phyloP scores from a whole-genome alignment of 2,888 invertebrate species.

The Diogma glabrata region DNA sequence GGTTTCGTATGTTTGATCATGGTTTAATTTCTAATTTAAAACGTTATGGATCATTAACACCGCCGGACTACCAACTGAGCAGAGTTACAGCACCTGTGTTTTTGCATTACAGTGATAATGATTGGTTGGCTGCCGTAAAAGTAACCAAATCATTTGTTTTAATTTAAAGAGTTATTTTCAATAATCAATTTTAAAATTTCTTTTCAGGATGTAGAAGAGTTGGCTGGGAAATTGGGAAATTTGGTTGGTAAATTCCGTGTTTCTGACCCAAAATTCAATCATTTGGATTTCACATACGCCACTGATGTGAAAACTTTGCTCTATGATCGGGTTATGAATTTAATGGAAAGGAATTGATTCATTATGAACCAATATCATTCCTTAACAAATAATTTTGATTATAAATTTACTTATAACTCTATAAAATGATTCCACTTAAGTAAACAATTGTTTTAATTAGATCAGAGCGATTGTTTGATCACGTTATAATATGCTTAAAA shows the following conservation, averaged over 20 bases:
- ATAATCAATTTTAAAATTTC: not conserved
- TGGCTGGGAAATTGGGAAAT: constrained; percentile 40
- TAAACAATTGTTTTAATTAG: too few species aligned
- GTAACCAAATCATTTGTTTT: too few species aligned
- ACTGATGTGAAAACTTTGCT: constrained; percentile 33
- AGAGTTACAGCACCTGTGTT: constrained; percentile 44
- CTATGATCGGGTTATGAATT: constrained; percentile 32
- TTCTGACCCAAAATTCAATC: constrained; percentile 36
- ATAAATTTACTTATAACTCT: too few species aligned
- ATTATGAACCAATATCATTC: too few species aligned
- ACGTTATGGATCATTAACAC: constrained; percentile 37
- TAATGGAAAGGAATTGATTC: constrained; percentile 15
- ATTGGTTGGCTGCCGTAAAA: constrained; percentile 43
- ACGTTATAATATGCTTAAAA: too few species aligned
- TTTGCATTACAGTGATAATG: constrained; percentile 46
- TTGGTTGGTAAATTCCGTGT: constrained; percentile 38
- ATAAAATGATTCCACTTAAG: too few species aligned
- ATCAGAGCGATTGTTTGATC: too few species aligned
- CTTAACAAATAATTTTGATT: too few species aligned
- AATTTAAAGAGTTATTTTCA: too few species aligned
- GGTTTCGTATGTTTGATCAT: constrained; percentile 41
- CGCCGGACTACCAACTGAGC: constrained; percentile 43
- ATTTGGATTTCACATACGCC: constrained; percentile 35
- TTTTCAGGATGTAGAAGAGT: constrained; percentile 38
- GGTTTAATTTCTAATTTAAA: constrained; percentile 37